Evolutionary conservation across 2,113 vertebrate genomes (phyloP).

Genomic region (Neolamprologus brichardi): DNA sequence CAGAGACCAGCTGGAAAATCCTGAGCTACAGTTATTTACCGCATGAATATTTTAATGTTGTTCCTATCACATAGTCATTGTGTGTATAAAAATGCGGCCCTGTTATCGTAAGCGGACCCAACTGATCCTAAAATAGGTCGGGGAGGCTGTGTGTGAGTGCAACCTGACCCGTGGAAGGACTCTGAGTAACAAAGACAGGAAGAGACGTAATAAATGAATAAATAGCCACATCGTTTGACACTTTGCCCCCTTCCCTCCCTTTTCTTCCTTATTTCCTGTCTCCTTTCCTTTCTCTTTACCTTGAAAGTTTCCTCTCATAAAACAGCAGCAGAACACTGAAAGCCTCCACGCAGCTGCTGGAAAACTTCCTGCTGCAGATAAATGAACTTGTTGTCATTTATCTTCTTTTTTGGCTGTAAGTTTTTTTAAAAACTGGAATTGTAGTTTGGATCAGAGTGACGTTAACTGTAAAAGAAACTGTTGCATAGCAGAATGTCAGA

Average conservation of each 20-base stretch:
- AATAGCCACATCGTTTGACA: conserved; percentile 45
- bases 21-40: background rate
- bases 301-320: background rate
- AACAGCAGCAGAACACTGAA: background rate
- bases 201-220: conserved; percentile 67
- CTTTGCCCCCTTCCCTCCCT: background rate
- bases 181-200: conserved; percentile 70
- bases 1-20: background rate
- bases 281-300: background rate
- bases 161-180: conserved; percentile 20
- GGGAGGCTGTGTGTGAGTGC: background rate
- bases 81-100: background rate
- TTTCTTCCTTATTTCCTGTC: background rate
- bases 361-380: background rate
- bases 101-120: background rate
- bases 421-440: background rate
- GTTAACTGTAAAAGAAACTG: background rate
- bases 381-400: background rate
- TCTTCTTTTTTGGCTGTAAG: background rate
- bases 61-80: background rate
- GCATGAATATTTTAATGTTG: background rate
- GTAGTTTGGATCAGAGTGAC: background rate
- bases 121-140: background rate
- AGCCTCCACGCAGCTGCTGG: background rate
- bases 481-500: background rate